Evolutionary conservation across 2,113 vertebrate species (phyloP).

Genomic region (Poecile atricapillus): DNA sequence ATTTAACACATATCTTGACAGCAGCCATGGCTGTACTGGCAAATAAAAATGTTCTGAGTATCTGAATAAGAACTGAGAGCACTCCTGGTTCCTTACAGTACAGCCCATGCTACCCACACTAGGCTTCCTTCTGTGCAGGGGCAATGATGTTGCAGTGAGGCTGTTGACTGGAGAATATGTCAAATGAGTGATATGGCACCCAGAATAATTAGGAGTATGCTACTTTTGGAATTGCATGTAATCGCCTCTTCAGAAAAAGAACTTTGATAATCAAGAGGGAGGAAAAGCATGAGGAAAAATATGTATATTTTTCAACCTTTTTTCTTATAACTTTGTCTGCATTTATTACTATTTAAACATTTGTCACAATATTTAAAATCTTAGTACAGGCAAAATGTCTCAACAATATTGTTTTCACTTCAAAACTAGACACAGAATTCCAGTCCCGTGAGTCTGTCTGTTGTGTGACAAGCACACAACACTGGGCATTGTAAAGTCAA

Average conservation of each 20-base stretch:
- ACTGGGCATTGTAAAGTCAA: neutral
- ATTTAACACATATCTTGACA: neutral
- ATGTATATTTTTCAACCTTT: neutral
- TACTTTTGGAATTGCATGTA: neutral
- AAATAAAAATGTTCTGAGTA: neutral
- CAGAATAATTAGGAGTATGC: neutral
- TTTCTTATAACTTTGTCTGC: neutral
- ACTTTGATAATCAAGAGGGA: neutral
- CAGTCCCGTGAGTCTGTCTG: neutral
- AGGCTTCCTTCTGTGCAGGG: neutral
- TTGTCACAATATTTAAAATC: conserved; percentile 19
- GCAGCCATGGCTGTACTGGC: neutral
- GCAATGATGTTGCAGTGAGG: neutral
- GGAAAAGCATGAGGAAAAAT: neutral
- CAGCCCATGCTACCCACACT: neutral
- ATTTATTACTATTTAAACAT: conserved; percentile 8
- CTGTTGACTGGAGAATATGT: neutral
- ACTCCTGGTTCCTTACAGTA: neutral
- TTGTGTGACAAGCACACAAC: neutral
- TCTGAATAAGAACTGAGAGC: neutral
- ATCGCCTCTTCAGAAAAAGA: neutral
- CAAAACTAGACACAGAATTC: neutral
- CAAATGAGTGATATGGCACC: neutral
- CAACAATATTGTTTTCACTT: neutral
- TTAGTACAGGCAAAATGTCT: conserved; percentile 34